Evolutionary conservation across 2,797 vertebrate species (phyloP).

Genomic region (Microhierax caerulescens): DNA sequence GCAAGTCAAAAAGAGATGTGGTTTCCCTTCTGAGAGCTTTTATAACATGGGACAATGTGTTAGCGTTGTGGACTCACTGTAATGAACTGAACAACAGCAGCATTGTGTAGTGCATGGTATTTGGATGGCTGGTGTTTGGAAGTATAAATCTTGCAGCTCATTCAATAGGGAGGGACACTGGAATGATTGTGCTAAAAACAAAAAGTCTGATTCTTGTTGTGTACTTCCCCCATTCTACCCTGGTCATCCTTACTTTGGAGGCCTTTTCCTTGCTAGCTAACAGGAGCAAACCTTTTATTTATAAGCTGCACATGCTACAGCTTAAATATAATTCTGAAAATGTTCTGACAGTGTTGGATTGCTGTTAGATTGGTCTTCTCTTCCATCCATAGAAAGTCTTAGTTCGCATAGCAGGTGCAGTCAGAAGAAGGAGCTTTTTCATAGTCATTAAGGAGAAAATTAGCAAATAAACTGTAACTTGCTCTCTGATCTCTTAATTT

Average conservation of each 20-base stretch:
- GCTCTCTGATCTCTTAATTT: neutral
- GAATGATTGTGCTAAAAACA: neutral
- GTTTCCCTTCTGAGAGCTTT: neutral
- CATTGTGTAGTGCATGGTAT: neutral
- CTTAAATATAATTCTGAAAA: neutral
- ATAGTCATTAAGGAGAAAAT: neutral
- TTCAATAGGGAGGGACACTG: neutral
- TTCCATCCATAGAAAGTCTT: neutral
- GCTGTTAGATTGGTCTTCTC: neutral
- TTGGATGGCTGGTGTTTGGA: neutral
- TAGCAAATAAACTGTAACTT: neutral
- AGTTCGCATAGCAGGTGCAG: neutral
- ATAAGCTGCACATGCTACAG: neutral
- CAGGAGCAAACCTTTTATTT: neutral
- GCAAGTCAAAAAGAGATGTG: neutral
- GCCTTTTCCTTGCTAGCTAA: neutral
- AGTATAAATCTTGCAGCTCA: neutral
- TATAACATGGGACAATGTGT: fast-evolving
- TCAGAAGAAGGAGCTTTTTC: neutral
- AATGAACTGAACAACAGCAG: neutral
- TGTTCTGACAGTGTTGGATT: neutral
- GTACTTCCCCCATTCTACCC: neutral
- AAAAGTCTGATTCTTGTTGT: neutral
- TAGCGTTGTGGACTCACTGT: neutral
- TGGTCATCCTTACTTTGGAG: neutral